Conservation (phyloP, 2,888 invertebrate species). For the Spodoptera exigua region DNA sequence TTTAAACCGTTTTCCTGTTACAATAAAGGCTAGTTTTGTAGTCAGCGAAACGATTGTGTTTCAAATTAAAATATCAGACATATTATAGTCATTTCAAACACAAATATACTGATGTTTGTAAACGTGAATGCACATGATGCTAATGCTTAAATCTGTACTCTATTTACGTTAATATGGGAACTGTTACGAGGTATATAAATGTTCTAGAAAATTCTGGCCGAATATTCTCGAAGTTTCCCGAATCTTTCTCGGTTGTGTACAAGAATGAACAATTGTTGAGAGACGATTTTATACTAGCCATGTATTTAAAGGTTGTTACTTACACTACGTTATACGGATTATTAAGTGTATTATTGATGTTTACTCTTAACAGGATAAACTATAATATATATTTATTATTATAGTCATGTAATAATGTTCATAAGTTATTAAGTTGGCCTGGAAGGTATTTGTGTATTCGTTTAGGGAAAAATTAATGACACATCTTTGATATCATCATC, state of each 20-base stretch:
- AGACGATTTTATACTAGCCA: no score
- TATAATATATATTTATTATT: no score
- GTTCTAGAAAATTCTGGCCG: neutral
- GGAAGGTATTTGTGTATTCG: no score
- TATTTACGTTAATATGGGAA: constrained; percentile 34
- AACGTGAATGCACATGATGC: constrained; percentile 51
- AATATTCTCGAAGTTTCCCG: neutral
- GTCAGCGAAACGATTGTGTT: constrained; percentile 47
- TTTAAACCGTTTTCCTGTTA: no score
- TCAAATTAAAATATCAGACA: constrained; percentile 46
- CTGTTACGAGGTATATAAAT: constrained; percentile 37
- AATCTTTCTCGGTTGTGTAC: neutral
- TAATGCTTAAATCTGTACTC: constrained; percentile 44
- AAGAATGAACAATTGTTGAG: neutral
- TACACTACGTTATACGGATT: no score
- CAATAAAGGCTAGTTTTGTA: no score
- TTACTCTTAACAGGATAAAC: no score
- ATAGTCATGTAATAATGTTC: no score
- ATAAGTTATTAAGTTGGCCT: no score
- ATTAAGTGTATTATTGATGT: no score
- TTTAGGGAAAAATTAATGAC: no score
- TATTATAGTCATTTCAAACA: constrained; percentile 56
- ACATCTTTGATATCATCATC: no score
- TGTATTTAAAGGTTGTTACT: neutral
- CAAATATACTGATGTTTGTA: constrained; percentile 45